phyloP scores from a whole-genome alignment of 2,888 invertebrate genomes.

The Drosophila borealis region DNA sequence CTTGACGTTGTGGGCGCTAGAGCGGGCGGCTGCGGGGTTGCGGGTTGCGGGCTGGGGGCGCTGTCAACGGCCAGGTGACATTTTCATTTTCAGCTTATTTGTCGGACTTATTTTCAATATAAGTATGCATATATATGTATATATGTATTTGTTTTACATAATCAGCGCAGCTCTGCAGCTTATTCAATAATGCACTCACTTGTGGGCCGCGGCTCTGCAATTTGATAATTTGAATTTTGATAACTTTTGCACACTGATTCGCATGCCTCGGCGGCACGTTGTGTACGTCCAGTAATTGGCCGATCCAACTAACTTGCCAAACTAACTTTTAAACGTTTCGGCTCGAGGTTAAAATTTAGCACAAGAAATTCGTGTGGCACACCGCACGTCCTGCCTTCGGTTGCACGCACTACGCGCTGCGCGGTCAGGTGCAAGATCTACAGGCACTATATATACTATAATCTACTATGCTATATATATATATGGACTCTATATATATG shows the following conservation, averaged over 20 bases:
- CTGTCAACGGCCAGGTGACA: conserved; percentile 68
- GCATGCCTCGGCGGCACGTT: conserved; percentile 71
- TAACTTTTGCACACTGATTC: conserved; percentile 65
- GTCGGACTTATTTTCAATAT: conserved; percentile 18
- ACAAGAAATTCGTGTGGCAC: not conserved
- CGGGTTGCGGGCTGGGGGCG: not conserved
- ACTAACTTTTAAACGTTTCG: conserved; percentile 1
- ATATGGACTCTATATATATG: conserved; percentile 25
- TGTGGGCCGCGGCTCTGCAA: conserved; percentile 44
- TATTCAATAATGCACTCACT: conserved; percentile 58
- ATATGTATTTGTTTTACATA: conserved; percentile 63
- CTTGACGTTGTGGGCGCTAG: conserved; percentile 37
- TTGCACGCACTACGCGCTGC: conserved; percentile 56
- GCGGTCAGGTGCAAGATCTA: conserved; percentile 62
- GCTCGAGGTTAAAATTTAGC: conserved; percentile 6
- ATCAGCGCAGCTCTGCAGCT: conserved; percentile 56
- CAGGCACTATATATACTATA: conserved; percentile 36
- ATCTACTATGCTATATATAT: conserved; percentile 18
- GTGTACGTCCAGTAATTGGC: conserved; percentile 20
- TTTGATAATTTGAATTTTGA: conserved; percentile 54
- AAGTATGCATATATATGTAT: conserved; percentile 24
- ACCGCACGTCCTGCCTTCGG: conserved; percentile 32
- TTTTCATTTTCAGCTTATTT: conserved; percentile 41
- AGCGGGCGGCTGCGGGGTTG: conserved; percentile 7
- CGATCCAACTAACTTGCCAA: not conserved